phyloP scores from a whole-genome alignment of 2,888 invertebrate species.

The Nomada ruficornis region DNA sequence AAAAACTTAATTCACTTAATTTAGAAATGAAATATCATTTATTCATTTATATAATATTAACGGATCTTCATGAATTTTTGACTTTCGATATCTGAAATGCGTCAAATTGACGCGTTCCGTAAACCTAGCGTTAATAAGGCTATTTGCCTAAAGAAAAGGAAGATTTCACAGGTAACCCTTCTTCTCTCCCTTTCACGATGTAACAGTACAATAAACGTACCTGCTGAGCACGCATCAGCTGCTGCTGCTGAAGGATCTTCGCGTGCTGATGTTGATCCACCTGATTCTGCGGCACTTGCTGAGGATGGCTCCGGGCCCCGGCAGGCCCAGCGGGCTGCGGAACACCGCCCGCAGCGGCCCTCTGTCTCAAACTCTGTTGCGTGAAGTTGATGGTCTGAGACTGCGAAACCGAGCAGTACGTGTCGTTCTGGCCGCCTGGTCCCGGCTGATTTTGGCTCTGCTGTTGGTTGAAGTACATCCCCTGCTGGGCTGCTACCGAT shows the following conservation, averaged over 20 bases:
- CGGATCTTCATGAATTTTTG: too few species aligned
- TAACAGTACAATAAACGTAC: conserved; percentile 60
- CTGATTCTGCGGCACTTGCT: conserved; percentile 80
- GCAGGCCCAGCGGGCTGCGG: conserved; percentile 72
- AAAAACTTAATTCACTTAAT: too few species aligned
- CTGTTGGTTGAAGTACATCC: conserved; percentile 89
- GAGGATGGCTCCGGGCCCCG: conserved; percentile 77
- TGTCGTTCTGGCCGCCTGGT: conserved; percentile 85
- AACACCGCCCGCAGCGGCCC: conserved; percentile 84
- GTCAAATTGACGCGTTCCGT: too few species aligned
- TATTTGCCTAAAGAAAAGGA: background rate
- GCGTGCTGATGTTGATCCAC: conserved; percentile 87
- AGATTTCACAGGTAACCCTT: background rate
- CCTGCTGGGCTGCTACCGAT: conserved; percentile 93
- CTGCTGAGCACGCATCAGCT: conserved; percentile 84
- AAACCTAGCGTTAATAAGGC: background rate
- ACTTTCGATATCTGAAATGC: too few species aligned
- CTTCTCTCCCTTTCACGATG: background rate
- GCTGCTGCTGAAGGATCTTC: conserved; percentile 89
- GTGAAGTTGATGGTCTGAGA: conserved; percentile 94
- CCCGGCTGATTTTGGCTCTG: conserved; percentile 78
- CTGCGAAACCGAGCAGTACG: conserved; percentile 91
- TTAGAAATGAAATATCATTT: too few species aligned
- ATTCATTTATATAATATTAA: too few species aligned
- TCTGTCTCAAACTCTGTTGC: conserved; percentile 88